Conservation (phyloP, 2,888 invertebrate species). For the Acrobasis suavella region DNA sequence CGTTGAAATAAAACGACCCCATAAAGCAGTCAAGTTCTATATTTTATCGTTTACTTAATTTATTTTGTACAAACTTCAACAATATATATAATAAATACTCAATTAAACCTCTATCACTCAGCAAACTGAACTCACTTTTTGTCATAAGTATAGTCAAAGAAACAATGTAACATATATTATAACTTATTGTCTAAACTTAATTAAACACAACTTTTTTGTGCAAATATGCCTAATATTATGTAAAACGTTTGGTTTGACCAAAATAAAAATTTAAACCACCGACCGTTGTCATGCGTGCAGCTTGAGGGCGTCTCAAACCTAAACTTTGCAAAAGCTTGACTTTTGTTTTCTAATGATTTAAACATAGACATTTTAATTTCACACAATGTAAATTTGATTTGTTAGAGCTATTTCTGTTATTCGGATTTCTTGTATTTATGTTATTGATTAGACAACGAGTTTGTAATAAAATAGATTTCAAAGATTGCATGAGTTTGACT, state of each 20-base stretch:
- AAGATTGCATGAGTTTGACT: conserved; percentile 4
- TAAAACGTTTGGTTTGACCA: conserved; percentile 79
- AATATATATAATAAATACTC: conserved; percentile 84
- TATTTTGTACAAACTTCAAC: conserved; percentile 84
- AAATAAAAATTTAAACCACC: conserved; percentile 54
- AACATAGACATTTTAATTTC: neutral
- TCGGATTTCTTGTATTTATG: neutral
- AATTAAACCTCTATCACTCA: conserved; percentile 83
- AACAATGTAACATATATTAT: conserved; percentile 77
- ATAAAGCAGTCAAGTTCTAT: conserved; percentile 84
- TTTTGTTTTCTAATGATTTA: neutral
- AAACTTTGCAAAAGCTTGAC: neutral
- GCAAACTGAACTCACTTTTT: conserved; percentile 83
- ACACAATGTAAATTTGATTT: neutral
- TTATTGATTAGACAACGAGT: neutral
- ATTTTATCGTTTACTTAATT: conserved; percentile 84
- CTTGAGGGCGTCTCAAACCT: conserved; percentile 15
- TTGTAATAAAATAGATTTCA: neutral
- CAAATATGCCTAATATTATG: conserved; percentile 81
- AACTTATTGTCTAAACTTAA: conserved; percentile 84
- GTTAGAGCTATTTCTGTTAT: neutral
- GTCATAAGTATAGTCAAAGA: conserved; percentile 79
- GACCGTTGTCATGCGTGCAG: conserved; percentile 24
- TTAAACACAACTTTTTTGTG: conserved; percentile 83
- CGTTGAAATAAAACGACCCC: conserved; percentile 57